Percentiles rank a stretch among this genome's conserved stretches.
Evolutionary conservation across 2,797 vertebrate genomes (phyloP).

Genomic region (Dendrocincla tyrannina): DNA sequence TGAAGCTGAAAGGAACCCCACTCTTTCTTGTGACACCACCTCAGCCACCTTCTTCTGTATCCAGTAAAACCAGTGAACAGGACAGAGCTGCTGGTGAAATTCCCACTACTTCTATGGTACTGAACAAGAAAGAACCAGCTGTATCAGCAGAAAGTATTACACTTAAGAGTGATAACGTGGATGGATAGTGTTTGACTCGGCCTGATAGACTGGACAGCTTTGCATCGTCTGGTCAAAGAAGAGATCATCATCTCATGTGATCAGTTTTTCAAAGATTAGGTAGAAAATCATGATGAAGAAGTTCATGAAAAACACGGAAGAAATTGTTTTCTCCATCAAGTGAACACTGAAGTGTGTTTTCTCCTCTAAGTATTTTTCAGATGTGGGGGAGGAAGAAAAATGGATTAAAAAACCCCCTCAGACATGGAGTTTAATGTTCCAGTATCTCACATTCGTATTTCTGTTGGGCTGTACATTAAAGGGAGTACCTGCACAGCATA

Average conservation of each 20-base stretch:
- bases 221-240: neutral
- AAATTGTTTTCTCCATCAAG: neutral
- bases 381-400: neutral
- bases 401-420: neutral
- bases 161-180: neutral
- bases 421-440: neutral
- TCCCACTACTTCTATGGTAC: neutral
- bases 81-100: neutral
- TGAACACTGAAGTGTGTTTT: neutral
- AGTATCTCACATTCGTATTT: neutral
- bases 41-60: neutral
- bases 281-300: neutral
- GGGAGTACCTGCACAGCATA: neutral
- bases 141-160: neutral
- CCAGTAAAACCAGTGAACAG: neutral
- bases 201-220: neutral
- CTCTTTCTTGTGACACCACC: neutral
- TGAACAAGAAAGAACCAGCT: neutral
- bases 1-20: conserved; percentile 69
- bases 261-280: neutral
- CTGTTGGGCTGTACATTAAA: neutral
- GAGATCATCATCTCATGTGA: neutral
- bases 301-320: neutral
- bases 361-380: neutral
- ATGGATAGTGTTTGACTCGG: neutral